phyloP scores from a whole-genome alignment of 2,888 invertebrate species.

The Aplocera efformata region DNA sequence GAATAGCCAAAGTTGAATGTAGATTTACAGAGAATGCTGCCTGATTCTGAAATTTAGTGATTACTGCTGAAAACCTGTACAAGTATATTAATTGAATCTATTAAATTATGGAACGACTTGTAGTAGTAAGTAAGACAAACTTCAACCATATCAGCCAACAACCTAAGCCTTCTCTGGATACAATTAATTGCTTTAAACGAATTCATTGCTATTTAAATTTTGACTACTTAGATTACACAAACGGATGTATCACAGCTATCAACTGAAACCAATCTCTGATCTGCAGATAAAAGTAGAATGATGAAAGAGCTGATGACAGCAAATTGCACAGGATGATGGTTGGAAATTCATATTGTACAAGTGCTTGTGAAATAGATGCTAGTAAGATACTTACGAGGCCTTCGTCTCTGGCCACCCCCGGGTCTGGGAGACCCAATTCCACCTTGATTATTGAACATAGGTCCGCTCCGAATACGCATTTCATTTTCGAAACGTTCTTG shows the following conservation, averaged over 20 bases:
- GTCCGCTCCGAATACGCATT: constrained; percentile 83
- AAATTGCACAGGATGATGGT: constrained; percentile 2
- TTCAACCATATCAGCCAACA: too few relatives aligned
- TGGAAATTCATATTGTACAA: neutral
- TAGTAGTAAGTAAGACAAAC: too few relatives aligned
- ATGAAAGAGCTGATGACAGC: constrained; percentile 3
- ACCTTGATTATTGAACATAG: constrained; percentile 80
- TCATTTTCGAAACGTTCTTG: constrained; percentile 87
- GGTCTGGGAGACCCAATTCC: constrained; percentile 72
- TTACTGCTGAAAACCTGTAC: too few relatives aligned
- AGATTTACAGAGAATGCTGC: too few relatives aligned
- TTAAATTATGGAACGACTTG: too few relatives aligned
- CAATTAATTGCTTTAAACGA: too few relatives aligned
- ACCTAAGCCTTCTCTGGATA: too few relatives aligned
- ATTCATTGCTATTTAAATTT: too few relatives aligned
- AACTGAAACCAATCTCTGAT: neutral
- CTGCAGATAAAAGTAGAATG: neutral
- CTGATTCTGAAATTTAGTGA: too few relatives aligned
- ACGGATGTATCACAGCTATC: neutral
- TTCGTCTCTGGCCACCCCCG: constrained; percentile 81
- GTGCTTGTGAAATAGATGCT: neutral
- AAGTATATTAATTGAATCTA: too few relatives aligned
- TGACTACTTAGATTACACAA: too few relatives aligned
- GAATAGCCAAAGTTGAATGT: too few relatives aligned
- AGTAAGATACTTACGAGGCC: constrained; percentile 79